phyloP scores from a whole-genome alignment of 1,140 invertebrate species.

The Lordiphosa collinella region DNA sequence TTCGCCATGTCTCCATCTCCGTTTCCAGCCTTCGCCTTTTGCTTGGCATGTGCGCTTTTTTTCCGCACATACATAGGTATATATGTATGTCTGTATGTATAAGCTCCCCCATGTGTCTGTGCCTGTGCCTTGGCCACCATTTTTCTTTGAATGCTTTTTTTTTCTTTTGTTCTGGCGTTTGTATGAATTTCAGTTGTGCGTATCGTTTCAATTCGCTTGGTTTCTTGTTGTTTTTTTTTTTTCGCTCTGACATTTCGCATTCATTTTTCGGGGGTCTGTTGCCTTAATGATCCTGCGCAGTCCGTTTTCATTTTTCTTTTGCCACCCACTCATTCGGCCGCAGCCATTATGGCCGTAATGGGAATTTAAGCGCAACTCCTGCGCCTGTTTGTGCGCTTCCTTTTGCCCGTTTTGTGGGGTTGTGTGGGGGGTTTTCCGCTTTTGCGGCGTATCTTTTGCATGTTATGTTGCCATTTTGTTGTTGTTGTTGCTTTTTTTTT shows the following conservation, averaged over 20 bases:
- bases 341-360: constrained; percentile 75
- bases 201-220: constrained; percentile 37
- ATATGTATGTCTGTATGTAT: constrained; percentile 24
- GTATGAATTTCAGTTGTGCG: constrained; percentile 58
- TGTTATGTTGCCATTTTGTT: constrained; percentile 65
- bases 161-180: constrained; percentile 51
- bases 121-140: constrained; percentile 36
- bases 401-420: constrained; percentile 1
- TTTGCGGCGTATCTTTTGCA: constrained; percentile 76
- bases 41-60: constrained; percentile 61
- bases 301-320: constrained; percentile 72
- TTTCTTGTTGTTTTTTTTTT: constrained; percentile 2
- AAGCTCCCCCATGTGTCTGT: constrained; percentile 57
- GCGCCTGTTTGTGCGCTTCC: constrained; percentile 49
- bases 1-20: constrained; percentile 22
- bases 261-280: constrained; percentile 37
- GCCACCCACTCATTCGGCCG: constrained; percentile 32
- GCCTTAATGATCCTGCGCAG: constrained; percentile 75
- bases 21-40: constrained; percentile 13
- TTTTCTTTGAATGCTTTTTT: constrained; percentile 31
- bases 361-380: constrained; percentile 71
- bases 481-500: constrained; percentile 2
- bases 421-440: constrained; percentile 54
- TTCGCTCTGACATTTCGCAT: constrained; percentile 50
- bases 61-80: constrained; percentile 1